phyloP scores from a whole-genome alignment of 2,113 vertebrate genomes.

The Prunella fulvescens region DNA sequence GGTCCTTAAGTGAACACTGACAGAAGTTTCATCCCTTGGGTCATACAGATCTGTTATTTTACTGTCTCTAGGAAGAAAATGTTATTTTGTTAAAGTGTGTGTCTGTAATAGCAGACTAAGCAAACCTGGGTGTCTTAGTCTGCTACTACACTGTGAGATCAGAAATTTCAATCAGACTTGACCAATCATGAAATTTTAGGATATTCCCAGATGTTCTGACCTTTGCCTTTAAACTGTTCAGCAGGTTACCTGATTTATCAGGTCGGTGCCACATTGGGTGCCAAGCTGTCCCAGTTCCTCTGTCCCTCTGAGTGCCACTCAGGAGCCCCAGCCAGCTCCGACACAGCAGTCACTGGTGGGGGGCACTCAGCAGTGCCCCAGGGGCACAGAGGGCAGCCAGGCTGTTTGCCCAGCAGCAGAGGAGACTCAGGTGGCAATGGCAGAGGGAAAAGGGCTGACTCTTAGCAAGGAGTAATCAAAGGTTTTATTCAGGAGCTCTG shows the following conservation, averaged over 20 bases:
- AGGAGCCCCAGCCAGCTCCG: no score
- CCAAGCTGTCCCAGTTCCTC: no score
- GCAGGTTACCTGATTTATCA: not conserved
- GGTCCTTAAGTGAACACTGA: not conserved
- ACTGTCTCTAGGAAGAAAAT: not conserved
- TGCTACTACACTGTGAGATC: accelerated
- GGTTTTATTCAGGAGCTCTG: no score
- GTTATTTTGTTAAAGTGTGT: not conserved
- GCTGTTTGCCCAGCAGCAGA: no score
- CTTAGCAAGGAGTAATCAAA: no score
- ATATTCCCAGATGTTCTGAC: not conserved
- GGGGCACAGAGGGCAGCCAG: no score
- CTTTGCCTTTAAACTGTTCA: not conserved
- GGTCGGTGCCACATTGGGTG: no score
- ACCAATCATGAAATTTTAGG: not conserved
- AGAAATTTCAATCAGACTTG: not conserved
- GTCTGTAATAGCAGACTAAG: not conserved
- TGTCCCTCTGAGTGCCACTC: no score
- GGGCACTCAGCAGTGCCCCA: no score
- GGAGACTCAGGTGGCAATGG: no score
- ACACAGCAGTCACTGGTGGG: no score
- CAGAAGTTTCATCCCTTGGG: not conserved
- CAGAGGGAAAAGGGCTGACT: no score
- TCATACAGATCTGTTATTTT: not conserved
- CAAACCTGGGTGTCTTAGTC: not conserved